Evolutionary conservation across 2,888 invertebrate species (phyloP).

Genomic region (Cerceris ruficornis): DNA sequence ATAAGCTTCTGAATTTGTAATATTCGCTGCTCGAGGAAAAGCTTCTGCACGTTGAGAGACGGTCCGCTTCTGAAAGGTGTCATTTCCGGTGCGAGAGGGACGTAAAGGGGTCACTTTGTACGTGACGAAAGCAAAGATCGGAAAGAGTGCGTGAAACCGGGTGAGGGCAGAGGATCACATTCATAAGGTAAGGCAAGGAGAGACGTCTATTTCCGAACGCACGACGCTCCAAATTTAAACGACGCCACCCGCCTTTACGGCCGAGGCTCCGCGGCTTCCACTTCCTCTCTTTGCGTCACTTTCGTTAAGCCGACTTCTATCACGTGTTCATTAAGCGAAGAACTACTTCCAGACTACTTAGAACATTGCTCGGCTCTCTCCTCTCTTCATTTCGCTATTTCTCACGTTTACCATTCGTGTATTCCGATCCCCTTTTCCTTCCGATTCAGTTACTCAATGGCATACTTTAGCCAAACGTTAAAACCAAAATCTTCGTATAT

Average conservation of each 20-base stretch:
- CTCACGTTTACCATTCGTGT: background rate
- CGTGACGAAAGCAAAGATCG: constrained; percentile 32
- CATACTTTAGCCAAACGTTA: background rate
- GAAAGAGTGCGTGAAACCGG: constrained; percentile 32
- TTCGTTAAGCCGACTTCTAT: constrained; percentile 54
- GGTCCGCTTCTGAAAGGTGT: constrained; percentile 4
- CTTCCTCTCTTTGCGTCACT: constrained; percentile 55
- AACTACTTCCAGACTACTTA: constrained; percentile 9
- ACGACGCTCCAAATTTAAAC: constrained; percentile 75
- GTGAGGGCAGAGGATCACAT: constrained; percentile 41
- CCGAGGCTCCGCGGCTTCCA: constrained; percentile 33
- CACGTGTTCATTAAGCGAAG: constrained; percentile 44
- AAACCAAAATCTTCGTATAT: background rate
- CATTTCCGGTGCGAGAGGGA: constrained; percentile 32
- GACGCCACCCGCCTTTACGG: constrained; percentile 70
- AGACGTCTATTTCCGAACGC: constrained; percentile 71
- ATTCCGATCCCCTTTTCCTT: background rate
- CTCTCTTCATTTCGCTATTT: background rate
- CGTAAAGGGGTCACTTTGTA: constrained; percentile 24
- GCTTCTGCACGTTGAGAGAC: background rate
- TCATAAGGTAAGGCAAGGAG: constrained; percentile 62
- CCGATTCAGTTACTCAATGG: background rate
- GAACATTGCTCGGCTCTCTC: background rate
- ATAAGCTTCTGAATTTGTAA: background rate
- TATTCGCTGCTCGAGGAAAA: background rate